Evolutionary conservation across 2,113 vertebrate species (phyloP).

Genomic region (Alexandromys fortis): DNA sequence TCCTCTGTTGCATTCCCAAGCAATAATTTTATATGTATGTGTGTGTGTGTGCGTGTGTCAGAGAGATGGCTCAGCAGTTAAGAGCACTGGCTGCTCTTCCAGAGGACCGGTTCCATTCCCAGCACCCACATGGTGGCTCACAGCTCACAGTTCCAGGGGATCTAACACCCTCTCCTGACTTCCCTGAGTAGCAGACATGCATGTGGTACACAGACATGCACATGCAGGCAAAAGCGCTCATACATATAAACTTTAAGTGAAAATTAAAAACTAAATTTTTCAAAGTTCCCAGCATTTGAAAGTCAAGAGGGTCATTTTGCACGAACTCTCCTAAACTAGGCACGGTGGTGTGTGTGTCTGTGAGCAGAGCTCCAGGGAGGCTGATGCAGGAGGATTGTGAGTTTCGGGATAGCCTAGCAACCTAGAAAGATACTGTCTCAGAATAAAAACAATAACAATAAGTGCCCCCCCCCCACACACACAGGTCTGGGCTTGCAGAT

Average conservation of each 20-base stretch:
- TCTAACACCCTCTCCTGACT: neutral
- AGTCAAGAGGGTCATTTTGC: conserved; percentile 1
- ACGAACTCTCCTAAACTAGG: neutral
- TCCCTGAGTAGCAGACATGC: neutral
- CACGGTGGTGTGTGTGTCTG: too few species aligned
- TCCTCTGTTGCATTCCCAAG: neutral
- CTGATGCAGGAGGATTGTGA: neutral
- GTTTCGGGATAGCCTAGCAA: neutral
- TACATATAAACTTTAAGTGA: neutral
- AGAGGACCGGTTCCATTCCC: neutral
- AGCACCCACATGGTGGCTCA: neutral
- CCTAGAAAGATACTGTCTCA: neutral
- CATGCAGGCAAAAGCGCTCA: neutral
- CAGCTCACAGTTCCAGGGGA: neutral
- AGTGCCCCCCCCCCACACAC: neutral
- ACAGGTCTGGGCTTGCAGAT: neutral
- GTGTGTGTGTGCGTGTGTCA: too few species aligned
- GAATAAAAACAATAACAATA: neutral
- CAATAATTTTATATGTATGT: accelerated
- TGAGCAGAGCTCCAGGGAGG: neutral
- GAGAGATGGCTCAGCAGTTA: neutral
- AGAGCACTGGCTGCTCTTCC: neutral
- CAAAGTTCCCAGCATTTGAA: neutral
- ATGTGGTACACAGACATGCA: too few species aligned
- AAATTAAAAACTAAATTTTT: neutral